Evolutionary conservation across 2,797 vertebrate species (phyloP).

Genomic region (Miichthys miiuy): DNA sequence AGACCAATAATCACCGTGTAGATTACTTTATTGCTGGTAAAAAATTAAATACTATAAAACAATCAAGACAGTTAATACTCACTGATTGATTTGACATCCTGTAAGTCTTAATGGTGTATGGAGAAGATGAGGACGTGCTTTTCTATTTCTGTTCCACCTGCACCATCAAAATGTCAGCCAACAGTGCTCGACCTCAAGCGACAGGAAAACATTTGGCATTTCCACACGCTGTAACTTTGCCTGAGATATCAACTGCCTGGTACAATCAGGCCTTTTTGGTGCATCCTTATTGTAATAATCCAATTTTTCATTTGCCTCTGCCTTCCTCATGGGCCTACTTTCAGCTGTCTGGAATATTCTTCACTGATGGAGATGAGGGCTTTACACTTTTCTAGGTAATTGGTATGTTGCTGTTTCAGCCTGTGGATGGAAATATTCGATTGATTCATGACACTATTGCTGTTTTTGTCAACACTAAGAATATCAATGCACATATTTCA

Average conservation of each 20-base stretch:
- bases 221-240: conserved; percentile 21
- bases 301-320: conserved; percentile 46
- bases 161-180: conserved; percentile 60
- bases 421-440: conserved; percentile 22
- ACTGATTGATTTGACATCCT: conserved; percentile 9
- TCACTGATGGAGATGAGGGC: background rate
- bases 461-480: conserved; percentile 44
- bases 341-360: conserved; percentile 47
- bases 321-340: conserved; percentile 39
- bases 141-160: conserved; percentile 11
- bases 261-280: conserved; percentile 54
- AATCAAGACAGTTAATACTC: conserved; percentile 1
- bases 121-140: conserved; percentile 7
- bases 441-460: conserved; percentile 36
- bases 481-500: background rate
- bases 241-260: conserved; percentile 21
- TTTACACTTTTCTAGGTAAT: conserved; percentile 44
- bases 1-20: background rate
- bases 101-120: conserved; percentile 17
- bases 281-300: conserved; percentile 47
- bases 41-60: conserved; percentile 24
- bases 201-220: conserved; percentile 43
- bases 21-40: conserved; percentile 1
- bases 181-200: conserved; percentile 39
- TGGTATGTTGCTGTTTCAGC: conserved; percentile 37